Conservation (phyloP, 2,113 vertebrate genomes). For the Telmatochromis bifrenatus region DNA sequence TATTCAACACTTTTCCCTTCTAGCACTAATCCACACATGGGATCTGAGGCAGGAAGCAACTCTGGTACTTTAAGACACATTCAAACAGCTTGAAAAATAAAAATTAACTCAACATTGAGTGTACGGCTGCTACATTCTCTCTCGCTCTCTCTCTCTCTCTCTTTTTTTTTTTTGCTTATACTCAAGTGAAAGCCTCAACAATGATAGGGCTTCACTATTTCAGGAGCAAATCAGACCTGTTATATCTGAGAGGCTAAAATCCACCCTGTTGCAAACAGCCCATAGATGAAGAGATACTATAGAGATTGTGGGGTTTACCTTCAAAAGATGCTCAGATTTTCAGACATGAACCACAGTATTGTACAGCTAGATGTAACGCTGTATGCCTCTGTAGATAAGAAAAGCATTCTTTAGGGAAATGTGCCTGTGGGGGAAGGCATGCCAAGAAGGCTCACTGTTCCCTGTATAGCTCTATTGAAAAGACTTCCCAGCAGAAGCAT, state of each 20-base stretch:
- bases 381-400: background rate
- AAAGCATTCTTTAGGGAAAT: background rate
- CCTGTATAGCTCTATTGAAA: background rate
- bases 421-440: background rate
- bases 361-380: background rate
- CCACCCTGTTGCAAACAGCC: background rate
- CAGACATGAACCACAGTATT: background rate
- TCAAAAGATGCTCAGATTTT: background rate
- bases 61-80: background rate
- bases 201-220: background rate
- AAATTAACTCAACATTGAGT: background rate
- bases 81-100: background rate
- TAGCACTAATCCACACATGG: background rate
- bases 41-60: background rate
- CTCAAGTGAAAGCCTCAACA: background rate
- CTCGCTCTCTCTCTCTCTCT: accelerated
- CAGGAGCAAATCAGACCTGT: background rate
- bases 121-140: background rate
- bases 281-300: background rate
- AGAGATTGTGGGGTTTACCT: background rate
- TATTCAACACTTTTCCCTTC: background rate
- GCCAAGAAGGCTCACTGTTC: background rate
- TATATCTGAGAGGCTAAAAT: background rate
- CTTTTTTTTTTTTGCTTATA: background rate
- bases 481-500: background rate